Conservation (phyloP, 2,888 invertebrate species). For the Thecophora atra region DNA sequence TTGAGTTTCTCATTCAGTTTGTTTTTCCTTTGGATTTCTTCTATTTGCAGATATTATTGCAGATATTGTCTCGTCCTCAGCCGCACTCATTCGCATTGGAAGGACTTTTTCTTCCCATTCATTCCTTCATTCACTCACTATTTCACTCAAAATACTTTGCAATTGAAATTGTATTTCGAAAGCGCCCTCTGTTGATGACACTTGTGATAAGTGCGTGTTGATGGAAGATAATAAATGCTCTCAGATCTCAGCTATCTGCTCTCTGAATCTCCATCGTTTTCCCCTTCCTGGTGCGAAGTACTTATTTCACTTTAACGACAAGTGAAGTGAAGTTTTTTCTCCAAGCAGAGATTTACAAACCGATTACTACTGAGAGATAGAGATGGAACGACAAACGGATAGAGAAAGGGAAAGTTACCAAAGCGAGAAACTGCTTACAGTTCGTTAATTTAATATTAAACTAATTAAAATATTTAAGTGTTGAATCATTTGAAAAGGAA, state of each 20-base stretch:
- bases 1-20: neutral
- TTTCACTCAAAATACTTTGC: neutral
- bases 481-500: too few species aligned
- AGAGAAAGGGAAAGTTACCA: too few species aligned
- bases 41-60: neutral
- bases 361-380: neutral
- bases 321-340: neutral
- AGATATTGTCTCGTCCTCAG: neutral
- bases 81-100: neutral
- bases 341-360: neutral
- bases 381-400: neutral
- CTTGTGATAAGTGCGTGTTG: conserved; percentile 36
- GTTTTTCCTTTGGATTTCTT: neutral
- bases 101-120: neutral
- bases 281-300: neutral
- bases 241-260: neutral
- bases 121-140: neutral
- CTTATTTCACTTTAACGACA: neutral
- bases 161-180: conserved; percentile 29
- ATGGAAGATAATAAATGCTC: conserved; percentile 26
- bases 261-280: neutral
- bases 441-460: too few species aligned
- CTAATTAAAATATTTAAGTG: neutral
- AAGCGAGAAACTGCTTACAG: neutral
- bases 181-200: conserved; percentile 34